Base-by-base conservation (phyloP, 2,888 invertebrate genomes). In the Drosophila sordidapex region DNA sequence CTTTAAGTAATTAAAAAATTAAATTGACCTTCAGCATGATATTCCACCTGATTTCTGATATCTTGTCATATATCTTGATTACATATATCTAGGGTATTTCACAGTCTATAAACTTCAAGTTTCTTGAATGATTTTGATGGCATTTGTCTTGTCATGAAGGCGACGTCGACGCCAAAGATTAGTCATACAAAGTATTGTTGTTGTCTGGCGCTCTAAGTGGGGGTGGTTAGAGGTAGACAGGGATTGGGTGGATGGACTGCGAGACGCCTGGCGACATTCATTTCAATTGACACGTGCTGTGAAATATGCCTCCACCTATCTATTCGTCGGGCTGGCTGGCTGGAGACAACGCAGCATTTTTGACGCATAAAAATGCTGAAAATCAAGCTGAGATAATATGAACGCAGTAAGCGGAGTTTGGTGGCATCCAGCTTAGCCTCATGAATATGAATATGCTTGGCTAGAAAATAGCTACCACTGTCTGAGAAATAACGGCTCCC, bases 241-340 rank as follows among this genome's bases (percentile, higher is more conserved):
- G 63, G 43, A 40, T 11, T 27, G 59, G 74, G 58, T 56, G 59
- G 64, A 15, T 36, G 87, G 77, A 80, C 84, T 66, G 81, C 70
- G 80, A 79, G 82, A 75, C 66, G 90, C 77, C 83, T 61, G 82
- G 86, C 83, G 80, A 91, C 91, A 89, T 85, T 91, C 91, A 90
- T 91, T 89, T 89, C 89, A 90, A 91, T 89, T 90, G 89, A 89
- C 89, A 89, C 89, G 91, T 89, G 89, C 89, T 91, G 69, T 75
- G 74, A 78, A 81, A 82, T 71, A 67, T 81, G 67, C 66, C 83
- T 58, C 70, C 63, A 65, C 49, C 63, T 58, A 43, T 11, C 53
- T 38, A 27, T 29, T 51, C 11, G 33, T 27, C 38, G 11, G 33
- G 10, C 33, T 49, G 40, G 36, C 38, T 33, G 33, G 11, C 33